These are phyloP conservation scores for Mantis religiosa DNA, from an alignment of 2,888 invertebrate genomes.

Conservation along the genomic window DNA sequence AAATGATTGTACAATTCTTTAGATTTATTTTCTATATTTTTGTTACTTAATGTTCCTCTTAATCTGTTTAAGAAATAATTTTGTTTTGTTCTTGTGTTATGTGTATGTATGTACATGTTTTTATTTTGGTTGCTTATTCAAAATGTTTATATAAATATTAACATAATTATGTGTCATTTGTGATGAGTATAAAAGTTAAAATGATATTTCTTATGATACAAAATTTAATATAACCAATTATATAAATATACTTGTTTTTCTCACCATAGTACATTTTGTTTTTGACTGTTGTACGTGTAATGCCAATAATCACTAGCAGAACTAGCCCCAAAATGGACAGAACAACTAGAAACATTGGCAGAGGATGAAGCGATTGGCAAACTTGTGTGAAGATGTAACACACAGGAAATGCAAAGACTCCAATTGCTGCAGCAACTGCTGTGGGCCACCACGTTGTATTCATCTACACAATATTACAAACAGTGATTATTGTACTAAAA, in stretches of 20 bases:
- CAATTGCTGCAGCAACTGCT: neutral
- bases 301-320: neutral
- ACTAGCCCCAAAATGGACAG: neutral
- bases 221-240: neutral
- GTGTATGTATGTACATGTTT: too few relatives aligned
- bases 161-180: too few relatives aligned
- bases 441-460: neutral
- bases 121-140: too few relatives aligned
- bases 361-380: neutral
- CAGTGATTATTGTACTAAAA: too few relatives aligned
- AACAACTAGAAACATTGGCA: neutral
- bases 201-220: too few relatives aligned
- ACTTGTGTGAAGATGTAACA: neutral
- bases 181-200: too few relatives aligned
- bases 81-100: too few relatives aligned
- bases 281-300: neutral
- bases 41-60: too few relatives aligned
- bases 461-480: neutral
- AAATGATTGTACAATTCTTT: too few relatives aligned
- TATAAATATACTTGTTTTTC: neutral
- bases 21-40: too few relatives aligned
- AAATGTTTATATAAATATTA: too few relatives aligned
- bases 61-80: too few relatives aligned
- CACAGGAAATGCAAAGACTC: neutral
- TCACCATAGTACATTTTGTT: constrained; percentile 13